Percentiles rank a stretch among this genome's conserved stretches.
Evolutionary conservation across 2,888 invertebrate species (phyloP).

Genomic region (Torymus aiolomorphi): DNA sequence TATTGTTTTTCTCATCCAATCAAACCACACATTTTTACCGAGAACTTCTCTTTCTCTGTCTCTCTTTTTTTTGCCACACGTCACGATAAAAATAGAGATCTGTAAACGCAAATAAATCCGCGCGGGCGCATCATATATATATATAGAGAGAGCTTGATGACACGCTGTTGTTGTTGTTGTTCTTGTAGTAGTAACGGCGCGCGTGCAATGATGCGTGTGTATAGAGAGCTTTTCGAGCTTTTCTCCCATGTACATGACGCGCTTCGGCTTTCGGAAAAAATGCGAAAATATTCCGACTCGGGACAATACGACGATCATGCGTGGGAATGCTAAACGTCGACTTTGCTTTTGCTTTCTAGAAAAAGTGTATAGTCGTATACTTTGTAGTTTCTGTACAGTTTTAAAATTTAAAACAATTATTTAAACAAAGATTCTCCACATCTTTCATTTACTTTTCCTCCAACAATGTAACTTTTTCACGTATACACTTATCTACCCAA

Average conservation of each 20-base stretch:
- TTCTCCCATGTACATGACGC: conserved; percentile 5
- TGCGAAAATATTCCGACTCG: too few species aligned
- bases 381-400: too few species aligned
- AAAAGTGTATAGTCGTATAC: too few species aligned
- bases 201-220: not conserved
- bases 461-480: too few species aligned
- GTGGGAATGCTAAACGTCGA: too few species aligned
- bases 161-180: not conserved
- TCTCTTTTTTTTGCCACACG: conserved; percentile 34
- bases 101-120: conserved; percentile 31
- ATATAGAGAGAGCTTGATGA: conserved; percentile 30
- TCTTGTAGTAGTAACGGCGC: not conserved
- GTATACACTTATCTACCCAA: too few species aligned
- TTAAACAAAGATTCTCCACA: too few species aligned
- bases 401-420: too few species aligned
- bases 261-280: not conserved
- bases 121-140: not conserved
- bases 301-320: too few species aligned
- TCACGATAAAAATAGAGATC: conserved; percentile 46
- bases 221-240: conserved; percentile 35
- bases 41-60: conserved; percentile 6
- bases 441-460: too few species aligned
- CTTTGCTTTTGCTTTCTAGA: too few species aligned
- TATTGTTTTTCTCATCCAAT: conserved; percentile 13
- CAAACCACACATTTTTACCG: conserved; percentile 36